A percentile compares a stretch with the other conserved stretches of the same genome.
Conservation (phyloP, 2,888 invertebrate species). For the Ditula angustiorana region DNA sequence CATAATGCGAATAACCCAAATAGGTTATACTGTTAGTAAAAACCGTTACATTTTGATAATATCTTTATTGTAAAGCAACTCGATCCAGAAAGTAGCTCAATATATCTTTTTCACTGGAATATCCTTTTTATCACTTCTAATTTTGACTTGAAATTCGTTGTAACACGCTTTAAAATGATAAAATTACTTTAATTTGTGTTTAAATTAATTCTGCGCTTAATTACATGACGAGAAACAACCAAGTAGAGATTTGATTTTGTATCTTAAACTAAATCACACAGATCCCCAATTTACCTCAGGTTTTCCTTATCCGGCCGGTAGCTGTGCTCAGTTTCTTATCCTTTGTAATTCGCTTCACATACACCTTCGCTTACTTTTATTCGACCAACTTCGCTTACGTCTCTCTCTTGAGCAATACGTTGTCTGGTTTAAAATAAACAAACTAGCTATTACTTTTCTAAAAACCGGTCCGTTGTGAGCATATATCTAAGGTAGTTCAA, state of each 20-base stretch:
- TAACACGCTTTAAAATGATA: background rate
- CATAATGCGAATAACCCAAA: too few relatives aligned
- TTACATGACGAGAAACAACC: background rate
- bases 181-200: background rate
- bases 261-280: constrained; percentile 54
- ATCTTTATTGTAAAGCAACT: too few relatives aligned
- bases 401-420: constrained; percentile 19
- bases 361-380: constrained; percentile 15
- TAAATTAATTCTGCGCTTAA: background rate
- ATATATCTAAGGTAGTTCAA: constrained; percentile 44
- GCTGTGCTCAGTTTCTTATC: constrained; percentile 19
- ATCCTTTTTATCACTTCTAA: too few relatives aligned
- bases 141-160: background rate
- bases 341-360: constrained; percentile 29
- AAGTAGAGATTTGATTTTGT: constrained; percentile 32
- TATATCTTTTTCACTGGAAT: too few relatives aligned
- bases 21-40: too few relatives aligned
- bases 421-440: constrained; percentile 32
- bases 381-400: background rate
- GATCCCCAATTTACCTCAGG: constrained; percentile 15
- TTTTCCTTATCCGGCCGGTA: constrained; percentile 29
- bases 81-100: too few relatives aligned
- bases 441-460: constrained; percentile 34
- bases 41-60: too few relatives aligned
- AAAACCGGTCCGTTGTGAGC: constrained; percentile 37